Evolutionary conservation across 2,888 invertebrate species (phyloP), one percentile per base, ranked within the genome.

Genomic region (Hirtodrosophila confusa): DNA sequence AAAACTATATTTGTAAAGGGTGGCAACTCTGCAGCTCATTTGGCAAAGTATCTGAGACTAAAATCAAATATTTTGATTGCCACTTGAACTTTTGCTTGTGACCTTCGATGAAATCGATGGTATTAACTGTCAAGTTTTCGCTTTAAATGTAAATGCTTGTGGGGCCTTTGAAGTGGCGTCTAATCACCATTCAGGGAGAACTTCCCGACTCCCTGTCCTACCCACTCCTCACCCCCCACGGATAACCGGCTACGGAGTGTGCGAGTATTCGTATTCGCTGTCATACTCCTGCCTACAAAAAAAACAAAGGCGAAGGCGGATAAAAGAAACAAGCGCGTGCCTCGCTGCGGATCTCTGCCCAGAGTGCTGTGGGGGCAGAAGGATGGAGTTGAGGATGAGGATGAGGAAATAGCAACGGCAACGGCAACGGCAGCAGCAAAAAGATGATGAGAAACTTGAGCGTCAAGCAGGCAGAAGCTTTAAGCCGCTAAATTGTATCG

Each of bases 401-500:
- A 23, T 36, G 12, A 24, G 49, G 37, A 54, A 56, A 56, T 64
- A 50, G 66, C 66, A 73, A 60, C 17, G n/a, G 56, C 54, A 55
- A 9, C 47, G 51, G 48, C 55, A 64, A 37, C 58, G 36, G 24
- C 50, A 50, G 41, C 53, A 76, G 6, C 4, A 27, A 27, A 63
- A 82, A 78, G 75, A 83, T 82, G 82, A 82, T 86, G 82, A 73
- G 82, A 86, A 82, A 82, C 82, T 82, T 80, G 82, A 82, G 84
- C 84, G 78, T 86, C 87, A 77, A 71, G 85, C 87, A 87, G 79
- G 84, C 82, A 85, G 87, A 82, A 84, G 84, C 87, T 87, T 86
- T 86, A 85, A 85, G 85, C 85, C 83, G 77, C 85, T 85, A 87
- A 85, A 85, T 88, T 83, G 85, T 85, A 85, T 85, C 85, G 88